These are phyloP conservation scores for Eupristina koningsbergeri DNA, from an alignment of 1,140 invertebrate species.

Conservation along the genomic window DNA sequence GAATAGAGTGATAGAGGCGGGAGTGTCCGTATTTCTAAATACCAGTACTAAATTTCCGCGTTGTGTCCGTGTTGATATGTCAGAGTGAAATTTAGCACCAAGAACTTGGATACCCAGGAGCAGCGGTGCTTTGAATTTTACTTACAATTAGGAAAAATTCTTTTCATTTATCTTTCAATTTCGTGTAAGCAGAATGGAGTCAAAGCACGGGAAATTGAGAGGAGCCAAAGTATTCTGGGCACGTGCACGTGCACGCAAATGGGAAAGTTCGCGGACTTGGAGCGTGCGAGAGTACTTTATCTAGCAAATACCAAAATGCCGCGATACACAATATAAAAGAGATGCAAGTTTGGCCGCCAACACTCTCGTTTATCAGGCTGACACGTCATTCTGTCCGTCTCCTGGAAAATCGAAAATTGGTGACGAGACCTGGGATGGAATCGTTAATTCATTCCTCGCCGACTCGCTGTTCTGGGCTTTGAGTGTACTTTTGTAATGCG, in stretches of 20 bases:
- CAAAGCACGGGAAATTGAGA: too few species aligned
- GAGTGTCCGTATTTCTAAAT: neutral
- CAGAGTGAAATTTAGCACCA: neutral
- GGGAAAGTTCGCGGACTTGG: too few species aligned
- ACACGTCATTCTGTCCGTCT: neutral
- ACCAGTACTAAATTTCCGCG: neutral
- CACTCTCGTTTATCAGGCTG: constrained; percentile 47
- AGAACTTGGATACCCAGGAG: neutral
- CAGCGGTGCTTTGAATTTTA: neutral
- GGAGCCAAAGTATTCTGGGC: too few species aligned
- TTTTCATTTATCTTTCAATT: too few species aligned
- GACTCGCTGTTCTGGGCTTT: neutral
- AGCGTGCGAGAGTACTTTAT: neutral
- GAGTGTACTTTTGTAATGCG: neutral
- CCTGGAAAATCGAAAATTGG: constrained; percentile 23
- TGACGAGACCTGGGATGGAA: neutral
- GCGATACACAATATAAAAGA: neutral
- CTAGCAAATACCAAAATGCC: too few species aligned
- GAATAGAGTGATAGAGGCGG: neutral
- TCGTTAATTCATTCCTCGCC: constrained; percentile 28
- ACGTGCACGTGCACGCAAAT: too few species aligned
- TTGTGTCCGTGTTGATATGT: neutral
- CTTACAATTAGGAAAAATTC: neutral
- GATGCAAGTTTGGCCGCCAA: constrained; percentile 32
- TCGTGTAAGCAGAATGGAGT: too few species aligned